phyloP scores from a whole-genome alignment of 2,888 invertebrate genomes.

The Thymelicus lineola region DNA sequence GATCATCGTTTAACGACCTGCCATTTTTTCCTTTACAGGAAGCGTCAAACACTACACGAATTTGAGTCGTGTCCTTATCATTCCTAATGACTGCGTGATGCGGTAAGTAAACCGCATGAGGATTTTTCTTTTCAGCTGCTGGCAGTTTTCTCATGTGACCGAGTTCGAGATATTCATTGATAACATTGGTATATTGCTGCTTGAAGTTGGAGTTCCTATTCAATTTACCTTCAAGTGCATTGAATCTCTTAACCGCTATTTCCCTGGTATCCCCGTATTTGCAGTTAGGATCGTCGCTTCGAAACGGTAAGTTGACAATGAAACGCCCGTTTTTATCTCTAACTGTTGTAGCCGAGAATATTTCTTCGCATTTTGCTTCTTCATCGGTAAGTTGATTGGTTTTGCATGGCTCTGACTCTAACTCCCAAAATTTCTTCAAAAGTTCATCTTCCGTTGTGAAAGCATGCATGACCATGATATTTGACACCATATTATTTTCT shows the following conservation, averaged over 20 bases:
- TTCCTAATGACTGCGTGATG: constrained; percentile 25
- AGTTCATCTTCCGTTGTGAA: not conserved
- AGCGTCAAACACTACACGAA: constrained; percentile 23
- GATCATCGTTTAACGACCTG: constrained; percentile 41
- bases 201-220: constrained; percentile 17
- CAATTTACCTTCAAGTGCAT: constrained; percentile 26
- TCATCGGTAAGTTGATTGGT: constrained; percentile 15
- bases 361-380: constrained; percentile 18
- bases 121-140: not conserved
- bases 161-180: constrained; percentile 16
- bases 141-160: constrained; percentile 12
- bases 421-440: constrained; percentile 7
- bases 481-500: not conserved
- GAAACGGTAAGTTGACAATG: too few relatives aligned
- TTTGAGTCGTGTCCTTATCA: constrained; percentile 26
- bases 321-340: not conserved
- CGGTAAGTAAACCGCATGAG: constrained; percentile 27
- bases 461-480: not conserved
- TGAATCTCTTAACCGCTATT: constrained; percentile 18
- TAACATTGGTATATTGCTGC: constrained; percentile 12
- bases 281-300: not conserved
- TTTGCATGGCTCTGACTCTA: constrained; percentile 1
- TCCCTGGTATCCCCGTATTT: constrained; percentile 14
- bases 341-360: not conserved
- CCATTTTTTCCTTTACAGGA: constrained; percentile 33